phyloP scores from a whole-genome alignment of 1,140 invertebrate genomes.

The Drosophila littoralis region DNA sequence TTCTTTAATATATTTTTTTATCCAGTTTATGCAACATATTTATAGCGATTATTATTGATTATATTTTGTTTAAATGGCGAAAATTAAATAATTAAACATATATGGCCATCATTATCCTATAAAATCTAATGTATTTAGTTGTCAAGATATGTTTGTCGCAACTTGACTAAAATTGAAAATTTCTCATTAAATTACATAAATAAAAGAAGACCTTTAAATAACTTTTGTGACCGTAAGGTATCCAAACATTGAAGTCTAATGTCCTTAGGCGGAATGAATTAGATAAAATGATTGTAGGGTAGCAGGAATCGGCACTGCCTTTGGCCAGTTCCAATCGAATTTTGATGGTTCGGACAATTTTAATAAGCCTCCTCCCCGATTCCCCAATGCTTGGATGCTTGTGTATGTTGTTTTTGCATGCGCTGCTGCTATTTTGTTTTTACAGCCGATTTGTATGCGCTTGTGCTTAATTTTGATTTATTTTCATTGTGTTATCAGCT shows the following conservation, averaged over 20 bases:
- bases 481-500: not conserved
- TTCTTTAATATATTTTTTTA: no score
- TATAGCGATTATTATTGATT: no score
- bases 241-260: not conserved
- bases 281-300: constrained; percentile 24
- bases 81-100: no score
- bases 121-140: no score
- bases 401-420: constrained; percentile 60
- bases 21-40: no score
- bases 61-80: no score
- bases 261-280: constrained; percentile 9
- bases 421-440: constrained; percentile 44
- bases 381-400: constrained; percentile 6
- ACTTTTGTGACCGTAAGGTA: no score
- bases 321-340: not conserved
- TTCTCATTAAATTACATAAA: no score
- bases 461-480: constrained; percentile 15
- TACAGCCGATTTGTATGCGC: constrained; percentile 12
- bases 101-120: no score
- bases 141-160: no score
- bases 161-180: no score
- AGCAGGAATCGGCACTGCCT: not conserved
- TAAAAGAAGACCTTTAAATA: no score
- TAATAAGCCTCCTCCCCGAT: not conserved
- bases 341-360: constrained; percentile 6